Conservation (phyloP, 2,113 vertebrate genomes). For the Probosciger aterrimus region DNA sequence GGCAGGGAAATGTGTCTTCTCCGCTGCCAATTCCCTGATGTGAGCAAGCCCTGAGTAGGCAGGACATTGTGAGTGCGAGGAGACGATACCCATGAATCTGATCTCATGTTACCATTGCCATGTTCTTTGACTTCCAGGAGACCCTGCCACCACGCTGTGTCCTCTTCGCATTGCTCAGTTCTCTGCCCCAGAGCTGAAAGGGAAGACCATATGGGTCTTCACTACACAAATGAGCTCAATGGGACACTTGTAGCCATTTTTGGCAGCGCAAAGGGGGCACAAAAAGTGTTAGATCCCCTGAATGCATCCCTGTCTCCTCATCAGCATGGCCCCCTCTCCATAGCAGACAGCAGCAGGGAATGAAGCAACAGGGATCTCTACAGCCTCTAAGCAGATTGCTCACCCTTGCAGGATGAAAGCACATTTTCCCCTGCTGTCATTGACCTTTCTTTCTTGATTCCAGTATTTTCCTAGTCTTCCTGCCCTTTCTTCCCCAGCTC, state of each 20-base stretch:
- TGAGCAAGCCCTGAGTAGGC: not conserved
- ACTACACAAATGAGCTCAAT: not conserved
- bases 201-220: not conserved
- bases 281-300: not conserved
- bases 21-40: not conserved
- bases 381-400: not conserved
- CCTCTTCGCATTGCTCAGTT: not conserved
- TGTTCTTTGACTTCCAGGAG: too few species aligned
- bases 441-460: not conserved
- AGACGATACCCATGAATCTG: not conserved
- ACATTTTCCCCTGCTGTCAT: not conserved
- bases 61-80: fast-evolving
- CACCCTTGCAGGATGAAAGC: not conserved
- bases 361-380: not conserved
- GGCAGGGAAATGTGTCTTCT: not conserved
- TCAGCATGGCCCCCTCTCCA: fast-evolving
- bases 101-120: not conserved
- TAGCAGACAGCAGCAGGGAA: not conserved
- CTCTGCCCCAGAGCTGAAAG: not conserved
- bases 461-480: not conserved
- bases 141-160: not conserved
- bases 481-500: not conserved
- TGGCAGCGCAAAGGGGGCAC: fast-evolving
- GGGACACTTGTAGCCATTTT: not conserved
- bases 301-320: not conserved